Conservation (phyloP, 2,888 invertebrate genomes). For the Ormyrus thymus region DNA sequence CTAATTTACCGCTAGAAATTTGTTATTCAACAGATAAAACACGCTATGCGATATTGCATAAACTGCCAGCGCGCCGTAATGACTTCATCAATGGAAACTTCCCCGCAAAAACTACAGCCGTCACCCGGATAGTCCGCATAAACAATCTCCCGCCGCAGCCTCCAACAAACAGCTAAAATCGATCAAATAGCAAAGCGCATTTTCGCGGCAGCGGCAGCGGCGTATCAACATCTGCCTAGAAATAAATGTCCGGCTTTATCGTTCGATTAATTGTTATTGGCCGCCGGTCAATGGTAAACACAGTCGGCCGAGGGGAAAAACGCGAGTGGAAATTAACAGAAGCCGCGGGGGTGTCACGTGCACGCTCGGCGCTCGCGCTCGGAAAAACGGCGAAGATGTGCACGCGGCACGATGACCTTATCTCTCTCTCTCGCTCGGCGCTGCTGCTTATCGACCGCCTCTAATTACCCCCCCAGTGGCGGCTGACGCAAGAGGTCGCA, state of each 20-base stretch:
- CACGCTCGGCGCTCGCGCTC: slow-evolving; percentile 28
- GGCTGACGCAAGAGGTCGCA: slow-evolving; percentile 68
- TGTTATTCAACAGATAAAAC: too few species aligned
- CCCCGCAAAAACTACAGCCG: too few species aligned
- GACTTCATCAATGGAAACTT: too few species aligned
- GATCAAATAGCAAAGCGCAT: too few species aligned
- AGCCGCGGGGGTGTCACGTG: slow-evolving; percentile 63
- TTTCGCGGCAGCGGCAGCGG: too few species aligned
- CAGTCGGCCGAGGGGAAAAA: slow-evolving; percentile 16
- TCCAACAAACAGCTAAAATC: too few species aligned
- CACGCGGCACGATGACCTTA: slow-evolving; percentile 47
- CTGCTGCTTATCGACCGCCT: slow-evolving; percentile 58
- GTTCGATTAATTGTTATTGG: slow-evolving; percentile 33
- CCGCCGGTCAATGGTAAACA: slow-evolving; percentile 56
- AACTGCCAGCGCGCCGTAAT: too few species aligned
- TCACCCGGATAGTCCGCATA: too few species aligned
- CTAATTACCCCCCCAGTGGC: slow-evolving; percentile 70
- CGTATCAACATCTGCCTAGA: not conserved
- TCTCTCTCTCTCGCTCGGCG: slow-evolving; percentile 31
- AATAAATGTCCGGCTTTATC: slow-evolving; percentile 12
- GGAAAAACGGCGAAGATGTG: slow-evolving; percentile 12
- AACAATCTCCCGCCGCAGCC: too few species aligned
- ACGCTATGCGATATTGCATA: too few species aligned
- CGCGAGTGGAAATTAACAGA: slow-evolving; percentile 51
- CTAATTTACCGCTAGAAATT: too few species aligned